Evolutionary conservation across 1,140 invertebrate genomes (phyloP).

Genomic region (Heliconius hewitsoni): DNA sequence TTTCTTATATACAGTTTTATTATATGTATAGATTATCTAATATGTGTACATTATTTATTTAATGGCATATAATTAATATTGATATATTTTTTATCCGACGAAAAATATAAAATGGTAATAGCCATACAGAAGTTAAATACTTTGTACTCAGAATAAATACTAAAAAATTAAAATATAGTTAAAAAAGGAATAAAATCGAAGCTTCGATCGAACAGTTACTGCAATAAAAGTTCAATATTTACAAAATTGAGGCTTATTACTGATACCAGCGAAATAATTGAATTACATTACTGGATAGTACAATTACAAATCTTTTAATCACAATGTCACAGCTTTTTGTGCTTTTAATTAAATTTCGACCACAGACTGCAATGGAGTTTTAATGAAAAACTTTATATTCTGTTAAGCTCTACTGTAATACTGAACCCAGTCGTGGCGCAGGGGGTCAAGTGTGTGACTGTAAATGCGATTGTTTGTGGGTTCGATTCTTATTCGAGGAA

Average conservation of each 20-base stretch:
- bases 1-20: too few species aligned
- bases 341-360: constrained; percentile 14
- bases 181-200: background rate
- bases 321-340: background rate
- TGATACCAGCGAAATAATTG: constrained; percentile 1
- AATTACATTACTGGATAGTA: background rate
- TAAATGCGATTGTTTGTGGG: too few species aligned
- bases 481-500: too few species aligned
- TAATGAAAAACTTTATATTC: background rate
- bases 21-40: too few species aligned
- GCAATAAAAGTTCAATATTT: background rate
- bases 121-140: too few species aligned
- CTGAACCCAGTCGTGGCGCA: too few species aligned
- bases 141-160: too few species aligned
- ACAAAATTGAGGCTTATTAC: background rate
- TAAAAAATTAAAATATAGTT: background rate
- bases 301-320: constrained; percentile 11
- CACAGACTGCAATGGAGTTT: constrained; percentile 6
- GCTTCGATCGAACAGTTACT: background rate
- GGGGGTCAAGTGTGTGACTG: too few species aligned
- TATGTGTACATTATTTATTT: too few species aligned
- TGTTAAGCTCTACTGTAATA: background rate
- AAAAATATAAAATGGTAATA: too few species aligned
- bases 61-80: too few species aligned
- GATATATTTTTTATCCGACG: too few species aligned